Evolutionary conservation across 2,797 vertebrate genomes (phyloP), one percentile per base, ranked within the genome.

Genomic region (Sebastes iracundus): DNA sequence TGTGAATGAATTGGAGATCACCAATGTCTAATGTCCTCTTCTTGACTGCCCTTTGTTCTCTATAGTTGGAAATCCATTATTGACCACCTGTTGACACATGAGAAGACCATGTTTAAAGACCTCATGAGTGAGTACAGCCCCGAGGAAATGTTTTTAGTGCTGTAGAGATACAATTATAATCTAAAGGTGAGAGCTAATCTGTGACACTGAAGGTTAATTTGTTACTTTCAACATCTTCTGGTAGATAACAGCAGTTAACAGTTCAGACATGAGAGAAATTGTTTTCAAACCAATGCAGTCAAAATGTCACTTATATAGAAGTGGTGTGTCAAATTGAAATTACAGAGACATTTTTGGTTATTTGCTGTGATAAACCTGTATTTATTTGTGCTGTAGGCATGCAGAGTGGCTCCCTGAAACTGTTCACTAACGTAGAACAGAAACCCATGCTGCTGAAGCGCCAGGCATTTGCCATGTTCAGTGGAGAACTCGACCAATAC

Each of bases 21-120:
- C 4, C 0, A 5, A 20, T 58, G 5, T 83, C 56, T 72, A 52
- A 80, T 66, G 4, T 66, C 16, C 25, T 33, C 28, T 78, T 27
- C 11, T 75, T 74, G 23, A 62, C 20, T 72, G 10, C 4, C 16
- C 10, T 71, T 2, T 85, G 59, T 90, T 81, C 55, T 86, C 90
- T 83, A 2, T 32, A 99, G 98, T 52, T 99, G 99, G 99, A 98
- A 96, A 91, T 96, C 98, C 86, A 97, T 99, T 79, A 95, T 98
- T 84, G 99, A 99, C 87, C 99, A 99, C 90, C 96, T 99, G 69
- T 95, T 99, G 91, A 99, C 99, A 63, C 99, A 99, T 1, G 99
- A 99, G 93, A 99, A 99, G 95, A 99, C 98, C 9, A 99, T 98
- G 97, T 99, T 99, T 91, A 99, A 99, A 95, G 99, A 99, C 91